These are phyloP conservation scores for Agelaius tricolor DNA, from an alignment of 2,113 vertebrate genomes.

Conservation along the genomic window DNA sequence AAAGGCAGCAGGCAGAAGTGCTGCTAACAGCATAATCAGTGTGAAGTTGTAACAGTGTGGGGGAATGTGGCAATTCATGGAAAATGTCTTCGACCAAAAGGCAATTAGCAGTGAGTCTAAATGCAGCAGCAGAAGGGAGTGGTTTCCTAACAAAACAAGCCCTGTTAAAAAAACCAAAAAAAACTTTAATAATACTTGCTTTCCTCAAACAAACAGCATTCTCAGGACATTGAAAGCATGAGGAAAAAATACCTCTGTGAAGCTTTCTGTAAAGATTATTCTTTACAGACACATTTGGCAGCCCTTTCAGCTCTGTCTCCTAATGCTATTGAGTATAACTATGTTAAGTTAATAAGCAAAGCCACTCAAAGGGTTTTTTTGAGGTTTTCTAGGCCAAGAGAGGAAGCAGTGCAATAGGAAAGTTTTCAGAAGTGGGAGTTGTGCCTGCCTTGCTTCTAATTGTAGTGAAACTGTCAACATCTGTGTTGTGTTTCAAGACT, in stretches of 20 bases:
- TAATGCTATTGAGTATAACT: constrained; percentile 13
- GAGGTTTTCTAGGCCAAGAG: constrained; percentile 44
- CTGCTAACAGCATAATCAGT: not conserved
- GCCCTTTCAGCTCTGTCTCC: not conserved
- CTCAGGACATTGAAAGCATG: constrained; percentile 26
- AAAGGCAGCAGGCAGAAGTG: constrained; percentile 4
- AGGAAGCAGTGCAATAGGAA: constrained; percentile 41
- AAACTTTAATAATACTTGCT: not conserved
- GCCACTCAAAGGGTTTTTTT: not conserved
- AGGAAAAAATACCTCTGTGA: not conserved
- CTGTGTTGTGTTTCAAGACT: constrained; percentile 62
- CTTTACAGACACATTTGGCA: constrained; percentile 32
- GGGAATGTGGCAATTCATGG: constrained; percentile 54
- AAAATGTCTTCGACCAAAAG: constrained; percentile 42
- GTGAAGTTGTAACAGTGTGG: constrained; percentile 29
- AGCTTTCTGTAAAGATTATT: constrained; percentile 31
- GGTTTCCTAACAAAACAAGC: constrained; percentile 64
- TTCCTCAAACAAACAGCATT: constrained; percentile 28
- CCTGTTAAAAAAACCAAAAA: not conserved
- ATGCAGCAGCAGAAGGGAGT: constrained; percentile 60
- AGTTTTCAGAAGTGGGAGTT: constrained; percentile 66
- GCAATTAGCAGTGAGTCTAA: constrained; percentile 47
- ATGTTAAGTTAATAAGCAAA: constrained; percentile 29
- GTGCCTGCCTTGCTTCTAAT: constrained; percentile 60
- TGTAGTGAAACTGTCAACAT: constrained; percentile 75